Conservation (phyloP, 2,113 vertebrate species). For the Neoarius graeffei region DNA sequence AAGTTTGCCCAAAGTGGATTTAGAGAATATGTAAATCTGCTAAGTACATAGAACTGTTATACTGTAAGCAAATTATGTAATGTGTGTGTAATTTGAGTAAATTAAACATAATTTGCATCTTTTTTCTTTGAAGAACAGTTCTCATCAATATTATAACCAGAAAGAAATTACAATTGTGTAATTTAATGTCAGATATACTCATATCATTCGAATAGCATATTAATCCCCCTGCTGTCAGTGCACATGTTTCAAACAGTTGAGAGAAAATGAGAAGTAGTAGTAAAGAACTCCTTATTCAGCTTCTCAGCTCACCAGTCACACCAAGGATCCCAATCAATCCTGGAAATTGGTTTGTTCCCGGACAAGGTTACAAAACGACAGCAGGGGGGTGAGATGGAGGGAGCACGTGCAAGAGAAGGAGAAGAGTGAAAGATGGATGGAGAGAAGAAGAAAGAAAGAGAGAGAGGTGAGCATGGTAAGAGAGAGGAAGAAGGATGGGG, state of each 20-base stretch:
- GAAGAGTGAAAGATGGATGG: slow-evolving; percentile 39
- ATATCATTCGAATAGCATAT: slow-evolving; percentile 18
- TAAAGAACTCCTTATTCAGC: slow-evolving; percentile 73
- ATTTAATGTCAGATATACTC: slow-evolving; percentile 1
- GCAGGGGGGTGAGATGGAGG: slow-evolving; percentile 26
- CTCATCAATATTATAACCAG: not conserved
- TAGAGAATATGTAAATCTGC: not conserved
- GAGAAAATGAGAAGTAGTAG: slow-evolving; percentile 8
- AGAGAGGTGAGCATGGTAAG: slow-evolving; percentile 3
- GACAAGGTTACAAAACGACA: slow-evolving; percentile 78
- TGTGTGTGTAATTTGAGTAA: not conserved
- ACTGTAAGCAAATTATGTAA: not conserved
- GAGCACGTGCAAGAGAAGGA: slow-evolving; percentile 43
- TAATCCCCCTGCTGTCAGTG: slow-evolving; percentile 27
- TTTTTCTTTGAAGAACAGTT: not conserved
- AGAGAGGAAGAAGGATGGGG: slow-evolving; percentile 31
- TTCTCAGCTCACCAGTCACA: slow-evolving; percentile 74
- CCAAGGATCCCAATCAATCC: slow-evolving; percentile 80
- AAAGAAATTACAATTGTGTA: not conserved
- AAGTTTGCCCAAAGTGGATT: not conserved
- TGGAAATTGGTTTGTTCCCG: slow-evolving; percentile 79
- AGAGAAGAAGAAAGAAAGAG: slow-evolving; percentile 50
- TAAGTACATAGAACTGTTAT: not conserved
- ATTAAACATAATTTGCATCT: not conserved
- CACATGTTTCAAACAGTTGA: slow-evolving; percentile 21